Conservation (phyloP, 2,797 vertebrate genomes). For the Pangasius djambal region DNA sequence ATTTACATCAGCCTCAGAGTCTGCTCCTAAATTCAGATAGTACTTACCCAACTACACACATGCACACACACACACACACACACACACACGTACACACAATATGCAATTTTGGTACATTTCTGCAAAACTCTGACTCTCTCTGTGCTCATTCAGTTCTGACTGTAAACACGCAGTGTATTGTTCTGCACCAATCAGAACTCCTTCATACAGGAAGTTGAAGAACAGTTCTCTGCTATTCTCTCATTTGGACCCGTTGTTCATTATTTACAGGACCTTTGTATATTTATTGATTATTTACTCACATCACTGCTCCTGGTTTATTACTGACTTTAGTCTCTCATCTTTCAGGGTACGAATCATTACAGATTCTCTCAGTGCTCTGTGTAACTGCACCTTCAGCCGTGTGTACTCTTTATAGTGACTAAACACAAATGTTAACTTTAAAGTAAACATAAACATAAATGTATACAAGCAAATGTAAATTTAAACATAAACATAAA, state of each 20-base stretch:
- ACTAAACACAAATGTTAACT: not conserved
- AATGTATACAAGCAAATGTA: not conserved
- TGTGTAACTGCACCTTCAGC: too few relatives aligned
- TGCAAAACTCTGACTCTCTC: not conserved
- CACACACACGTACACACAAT: not conserved
- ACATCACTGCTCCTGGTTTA: not conserved
- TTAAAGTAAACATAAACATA: not conserved
- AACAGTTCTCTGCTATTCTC: not conserved
- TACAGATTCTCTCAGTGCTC: too few relatives aligned
- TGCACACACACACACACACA: constrained; percentile 31
- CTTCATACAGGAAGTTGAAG: not conserved
- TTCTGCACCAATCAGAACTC: not conserved
- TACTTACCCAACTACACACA: constrained; percentile 84
- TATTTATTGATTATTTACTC: not conserved
- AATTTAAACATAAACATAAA: not conserved
- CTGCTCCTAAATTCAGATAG: constrained; percentile 84
- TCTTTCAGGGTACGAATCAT: too few relatives aligned
- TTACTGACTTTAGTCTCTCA: not conserved
- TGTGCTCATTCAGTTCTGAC: not conserved
- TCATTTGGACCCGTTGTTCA: not conserved
- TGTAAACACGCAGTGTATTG: not conserved
- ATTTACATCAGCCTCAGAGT: constrained; percentile 84
- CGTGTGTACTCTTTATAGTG: not conserved
- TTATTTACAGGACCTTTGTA: not conserved
- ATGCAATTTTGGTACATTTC: not conserved